Evolutionary conservation across 2,113 vertebrate species (phyloP).

Genomic region (Tretioscincus oriximinensis): DNA sequence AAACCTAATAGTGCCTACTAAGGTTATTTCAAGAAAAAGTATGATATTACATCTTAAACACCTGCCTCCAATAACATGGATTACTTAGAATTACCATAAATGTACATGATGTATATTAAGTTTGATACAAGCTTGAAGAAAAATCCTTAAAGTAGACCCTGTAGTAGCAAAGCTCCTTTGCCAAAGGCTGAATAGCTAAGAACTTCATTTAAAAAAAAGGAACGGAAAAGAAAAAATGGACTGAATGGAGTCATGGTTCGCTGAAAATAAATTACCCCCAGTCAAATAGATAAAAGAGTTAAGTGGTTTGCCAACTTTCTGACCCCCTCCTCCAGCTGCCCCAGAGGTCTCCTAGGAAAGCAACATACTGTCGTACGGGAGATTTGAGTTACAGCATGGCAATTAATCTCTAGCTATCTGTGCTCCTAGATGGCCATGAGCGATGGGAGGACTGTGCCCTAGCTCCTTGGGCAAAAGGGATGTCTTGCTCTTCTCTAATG

Average conservation of each 20-base stretch:
- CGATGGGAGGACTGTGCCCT: background rate
- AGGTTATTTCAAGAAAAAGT: conserved; percentile 11
- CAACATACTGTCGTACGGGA: background rate
- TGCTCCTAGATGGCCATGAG: conserved; percentile 1
- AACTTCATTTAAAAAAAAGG: background rate
- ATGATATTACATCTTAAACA: background rate
- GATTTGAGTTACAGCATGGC: background rate
- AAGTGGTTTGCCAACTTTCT: conserved; percentile 10
- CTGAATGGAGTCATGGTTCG: conserved; percentile 1
- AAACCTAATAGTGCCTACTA: conserved; percentile 38
- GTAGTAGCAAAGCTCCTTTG: background rate
- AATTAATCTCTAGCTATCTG: conserved; percentile 11
- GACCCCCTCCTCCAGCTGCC: conserved; percentile 6
- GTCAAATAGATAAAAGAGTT: conserved; percentile 25
- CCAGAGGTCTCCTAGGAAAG: background rate
- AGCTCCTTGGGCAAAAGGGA: background rate
- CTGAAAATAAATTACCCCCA: conserved; percentile 23
- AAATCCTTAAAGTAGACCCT: background rate
- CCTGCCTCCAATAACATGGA: background rate
- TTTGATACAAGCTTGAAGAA: background rate
- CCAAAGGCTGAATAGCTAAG: background rate
- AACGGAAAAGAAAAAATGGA: background rate
- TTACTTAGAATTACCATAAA: background rate
- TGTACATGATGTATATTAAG: background rate
- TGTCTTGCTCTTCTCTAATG: background rate